Conservation (phyloP, 92 coral and sea anemone species). For the Porites lobata region DNA sequence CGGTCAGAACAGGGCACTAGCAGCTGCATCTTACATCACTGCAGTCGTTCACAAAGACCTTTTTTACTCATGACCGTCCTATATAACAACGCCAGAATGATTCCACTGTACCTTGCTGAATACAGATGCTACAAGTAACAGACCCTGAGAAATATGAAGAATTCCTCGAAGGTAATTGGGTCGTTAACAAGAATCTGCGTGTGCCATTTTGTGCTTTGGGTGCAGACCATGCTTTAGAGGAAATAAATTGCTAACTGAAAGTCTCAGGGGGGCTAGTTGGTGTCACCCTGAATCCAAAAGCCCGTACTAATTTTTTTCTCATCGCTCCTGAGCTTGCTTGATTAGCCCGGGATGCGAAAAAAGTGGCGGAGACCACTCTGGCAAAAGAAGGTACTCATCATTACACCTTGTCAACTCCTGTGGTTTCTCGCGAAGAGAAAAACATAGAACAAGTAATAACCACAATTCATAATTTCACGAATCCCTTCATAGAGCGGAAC, state of each 20-base stretch:
- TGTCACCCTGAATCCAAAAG: slow-evolving; percentile 69
- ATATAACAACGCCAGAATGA: slow-evolving; percentile 68
- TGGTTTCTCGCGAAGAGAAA: slow-evolving; percentile 62
- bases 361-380: slow-evolving; percentile 67
- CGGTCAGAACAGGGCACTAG: slow-evolving; percentile 77
- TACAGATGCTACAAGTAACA: slow-evolving; percentile 41
- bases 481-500: slow-evolving; percentile 65
- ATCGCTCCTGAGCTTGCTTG: slow-evolving; percentile 74
- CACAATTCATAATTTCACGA: slow-evolving; percentile 52
- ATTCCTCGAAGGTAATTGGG: slow-evolving; percentile 66
- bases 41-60: slow-evolving; percentile 51
- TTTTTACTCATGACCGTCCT: slow-evolving; percentile 57
- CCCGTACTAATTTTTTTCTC: slow-evolving; percentile 72
- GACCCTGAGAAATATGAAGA: slow-evolving; percentile 67
- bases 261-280: slow-evolving; percentile 63
- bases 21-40: slow-evolving; percentile 63
- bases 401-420: slow-evolving; percentile 59
- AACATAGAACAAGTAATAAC: slow-evolving; percentile 37
- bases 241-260: slow-evolving; percentile 59
- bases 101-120: slow-evolving; percentile 67
- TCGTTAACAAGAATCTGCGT: slow-evolving; percentile 45
- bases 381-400: slow-evolving; percentile 65
- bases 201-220: slow-evolving; percentile 55
- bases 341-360: slow-evolving; percentile 69
- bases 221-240: slow-evolving; percentile 52